These are phyloP conservation scores for Pocillopora damicornis DNA, from an alignment of 64 coral and sea anemone genomes.

Conservation along the genomic window DNA sequence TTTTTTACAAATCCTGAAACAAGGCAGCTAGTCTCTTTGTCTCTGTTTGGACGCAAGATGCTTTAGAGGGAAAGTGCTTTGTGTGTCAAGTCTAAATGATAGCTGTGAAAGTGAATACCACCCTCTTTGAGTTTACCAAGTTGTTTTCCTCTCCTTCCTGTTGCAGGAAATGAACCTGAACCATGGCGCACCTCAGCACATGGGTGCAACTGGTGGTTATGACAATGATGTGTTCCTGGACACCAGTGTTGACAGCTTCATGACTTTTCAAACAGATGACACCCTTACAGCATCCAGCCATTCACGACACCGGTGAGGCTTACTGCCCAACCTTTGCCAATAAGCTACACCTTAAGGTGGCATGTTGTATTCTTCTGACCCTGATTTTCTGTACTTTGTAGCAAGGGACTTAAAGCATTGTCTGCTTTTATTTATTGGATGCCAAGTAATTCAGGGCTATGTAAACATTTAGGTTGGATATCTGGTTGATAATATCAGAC, in stretches of 20 bases:
- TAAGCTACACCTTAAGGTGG: too few relatives aligned
- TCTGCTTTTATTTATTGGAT: too few relatives aligned
- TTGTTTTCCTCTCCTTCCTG: neutral
- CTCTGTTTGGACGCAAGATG: too few relatives aligned
- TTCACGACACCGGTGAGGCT: conserved; percentile 19
- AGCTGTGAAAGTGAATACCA: too few relatives aligned
- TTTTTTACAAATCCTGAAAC: too few relatives aligned
- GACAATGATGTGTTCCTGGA: conserved; percentile 85
- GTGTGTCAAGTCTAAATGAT: too few relatives aligned
- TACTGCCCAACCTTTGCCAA: neutral
- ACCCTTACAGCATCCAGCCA: conserved; percentile 48
- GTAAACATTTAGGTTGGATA: neutral
- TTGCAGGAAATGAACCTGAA: conserved; percentile 62
- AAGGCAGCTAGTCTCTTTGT: too few relatives aligned
- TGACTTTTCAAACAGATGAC: conserved; percentile 59
- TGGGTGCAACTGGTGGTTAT: conserved; percentile 77
- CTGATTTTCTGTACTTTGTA: too few relatives aligned
- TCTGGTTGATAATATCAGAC: too few relatives aligned
- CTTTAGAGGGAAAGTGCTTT: too few relatives aligned
- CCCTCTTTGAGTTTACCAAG: neutral
- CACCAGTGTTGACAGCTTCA: conserved; percentile 66
- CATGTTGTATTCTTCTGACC: too few relatives aligned
- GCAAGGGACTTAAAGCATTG: too few relatives aligned
- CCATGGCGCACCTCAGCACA: conserved; percentile 25
- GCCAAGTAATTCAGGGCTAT: neutral